phyloP scores from a whole-genome alignment of 2,888 invertebrate species.

The Orgyia antiqua region DNA sequence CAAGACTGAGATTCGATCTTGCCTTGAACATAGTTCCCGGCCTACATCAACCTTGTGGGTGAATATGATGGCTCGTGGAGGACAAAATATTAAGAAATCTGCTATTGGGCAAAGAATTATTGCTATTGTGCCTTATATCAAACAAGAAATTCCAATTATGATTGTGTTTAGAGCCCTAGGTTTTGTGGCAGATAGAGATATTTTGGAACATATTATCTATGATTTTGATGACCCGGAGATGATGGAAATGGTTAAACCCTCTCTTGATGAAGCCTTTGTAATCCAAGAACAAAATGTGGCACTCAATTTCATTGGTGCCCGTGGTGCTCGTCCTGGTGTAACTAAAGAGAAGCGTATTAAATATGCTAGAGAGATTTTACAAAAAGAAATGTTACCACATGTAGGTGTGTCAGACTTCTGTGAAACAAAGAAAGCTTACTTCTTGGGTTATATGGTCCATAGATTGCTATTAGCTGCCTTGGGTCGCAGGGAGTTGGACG shows the following conservation, averaged over 20 bases:
- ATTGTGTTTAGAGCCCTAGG: conserved; percentile 99
- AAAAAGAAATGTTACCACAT: conserved; percentile 99
- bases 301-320: conserved; percentile 97
- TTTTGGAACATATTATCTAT: conserved; percentile 99
- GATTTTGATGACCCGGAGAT: conserved; percentile 99
- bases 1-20: conserved; percentile 97
- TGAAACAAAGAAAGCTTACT: conserved; percentile 99
- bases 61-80: conserved; percentile 99
- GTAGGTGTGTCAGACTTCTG: conserved; percentile 99
- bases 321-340: conserved; percentile 98
- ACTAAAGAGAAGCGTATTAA: conserved; percentile 99
- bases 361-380: conserved; percentile 99
- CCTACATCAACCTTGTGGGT: conserved; percentile 99
- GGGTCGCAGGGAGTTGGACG: conserved; percentile 97
- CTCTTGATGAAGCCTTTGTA: conserved; percentile 99
- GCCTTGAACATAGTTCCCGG: conserved; percentile 84
- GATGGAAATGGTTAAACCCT: conserved; percentile 99
- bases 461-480: conserved; percentile 94
- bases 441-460: conserved; percentile 99
- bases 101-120: conserved; percentile 99
- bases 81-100: conserved; percentile 98
- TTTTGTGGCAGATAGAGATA: conserved; percentile 99
- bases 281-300: conserved; percentile 99
- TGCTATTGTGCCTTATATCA: conserved; percentile 98
- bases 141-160: conserved; percentile 99